These are phyloP conservation scores for Carollia perspicillata DNA, from an alignment of 2,113 vertebrate genomes.

Conservation along the genomic window DNA sequence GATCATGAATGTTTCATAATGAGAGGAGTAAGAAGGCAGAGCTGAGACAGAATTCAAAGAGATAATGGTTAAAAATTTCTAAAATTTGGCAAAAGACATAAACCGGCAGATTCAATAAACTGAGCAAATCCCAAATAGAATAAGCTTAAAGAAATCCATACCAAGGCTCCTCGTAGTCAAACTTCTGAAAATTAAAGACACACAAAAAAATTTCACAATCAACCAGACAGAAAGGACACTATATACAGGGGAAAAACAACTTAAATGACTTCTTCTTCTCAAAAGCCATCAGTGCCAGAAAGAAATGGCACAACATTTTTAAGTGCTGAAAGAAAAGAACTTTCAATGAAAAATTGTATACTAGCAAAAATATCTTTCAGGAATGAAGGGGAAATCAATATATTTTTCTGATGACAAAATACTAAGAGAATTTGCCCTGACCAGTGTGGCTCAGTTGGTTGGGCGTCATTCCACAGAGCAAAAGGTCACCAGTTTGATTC, in stretches of 20 bases:
- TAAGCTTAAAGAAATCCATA: slow-evolving; percentile 25
- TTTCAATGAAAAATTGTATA: not conserved
- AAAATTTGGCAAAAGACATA: slow-evolving; percentile 33
- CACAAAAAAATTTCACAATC: not conserved
- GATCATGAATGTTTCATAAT: not conserved
- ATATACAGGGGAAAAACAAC: not conserved
- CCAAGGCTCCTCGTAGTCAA: not conserved
- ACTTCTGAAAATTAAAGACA: slow-evolving; percentile 29
- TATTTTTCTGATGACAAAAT: not conserved
- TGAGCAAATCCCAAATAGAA: slow-evolving; percentile 1
- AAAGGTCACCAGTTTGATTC: no score
- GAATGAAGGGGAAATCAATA: slow-evolving; percentile 22
- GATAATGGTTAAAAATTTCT: not conserved
- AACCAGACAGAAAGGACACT: not conserved
- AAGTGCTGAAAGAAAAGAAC: slow-evolving; percentile 6
- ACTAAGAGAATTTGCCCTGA: slow-evolving; percentile 2
- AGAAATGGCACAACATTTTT: not conserved
- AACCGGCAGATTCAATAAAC: not conserved
- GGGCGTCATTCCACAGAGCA: no score
- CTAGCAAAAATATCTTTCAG: slow-evolving; percentile 21
- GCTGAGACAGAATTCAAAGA: slow-evolving; percentile 29
- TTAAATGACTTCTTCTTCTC: slow-evolving; percentile 13
- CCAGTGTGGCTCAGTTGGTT: no score
- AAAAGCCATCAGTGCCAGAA: not conserved
- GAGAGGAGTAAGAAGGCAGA: not conserved